Conservation (phyloP, 1,140 invertebrate species). For the Tyrophagus putrescentiae region DNA sequence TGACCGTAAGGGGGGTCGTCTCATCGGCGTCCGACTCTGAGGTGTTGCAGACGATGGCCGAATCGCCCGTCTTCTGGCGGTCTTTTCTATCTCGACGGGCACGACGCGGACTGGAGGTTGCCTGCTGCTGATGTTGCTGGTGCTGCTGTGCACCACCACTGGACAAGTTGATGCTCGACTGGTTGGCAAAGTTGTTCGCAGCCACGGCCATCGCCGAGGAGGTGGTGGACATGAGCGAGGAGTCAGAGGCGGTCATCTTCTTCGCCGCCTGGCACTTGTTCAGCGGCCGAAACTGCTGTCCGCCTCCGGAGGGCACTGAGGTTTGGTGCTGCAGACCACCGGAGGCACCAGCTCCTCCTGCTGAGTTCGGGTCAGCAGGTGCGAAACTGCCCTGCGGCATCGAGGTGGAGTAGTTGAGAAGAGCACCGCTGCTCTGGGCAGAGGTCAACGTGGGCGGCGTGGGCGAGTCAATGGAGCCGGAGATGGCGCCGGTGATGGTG, state of each 20-base stretch:
- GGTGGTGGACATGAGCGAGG: neutral
- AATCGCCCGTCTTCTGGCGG: neutral
- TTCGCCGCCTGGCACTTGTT: neutral
- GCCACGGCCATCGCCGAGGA: neutral
- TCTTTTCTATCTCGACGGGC: neutral
- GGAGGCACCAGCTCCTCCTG: neutral
- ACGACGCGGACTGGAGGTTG: neutral
- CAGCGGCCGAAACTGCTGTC: constrained; percentile 2
- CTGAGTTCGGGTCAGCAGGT: neutral
- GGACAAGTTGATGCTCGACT: neutral
- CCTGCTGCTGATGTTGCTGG: neutral
- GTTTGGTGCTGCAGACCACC: neutral
- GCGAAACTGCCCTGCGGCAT: neutral
- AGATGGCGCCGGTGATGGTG: neutral
- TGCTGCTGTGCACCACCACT: constrained; percentile 8
- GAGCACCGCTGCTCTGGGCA: constrained; percentile 1
- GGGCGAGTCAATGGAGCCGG: neutral
- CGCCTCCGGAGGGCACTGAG: neutral
- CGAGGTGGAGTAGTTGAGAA: neutral
- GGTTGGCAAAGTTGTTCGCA: neutral
- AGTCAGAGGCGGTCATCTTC: constrained; percentile 1
- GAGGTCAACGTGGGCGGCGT: neutral
- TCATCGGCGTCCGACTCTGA: constrained; percentile 6
- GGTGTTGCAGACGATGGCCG: constrained; percentile 1
- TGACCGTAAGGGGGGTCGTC: neutral